A percentile compares a stretch with the other conserved stretches of the same genome.
These are phyloP conservation scores for Rallus crepitans DNA, from an alignment of 2,797 vertebrate genomes.

Conservation along the genomic window DNA sequence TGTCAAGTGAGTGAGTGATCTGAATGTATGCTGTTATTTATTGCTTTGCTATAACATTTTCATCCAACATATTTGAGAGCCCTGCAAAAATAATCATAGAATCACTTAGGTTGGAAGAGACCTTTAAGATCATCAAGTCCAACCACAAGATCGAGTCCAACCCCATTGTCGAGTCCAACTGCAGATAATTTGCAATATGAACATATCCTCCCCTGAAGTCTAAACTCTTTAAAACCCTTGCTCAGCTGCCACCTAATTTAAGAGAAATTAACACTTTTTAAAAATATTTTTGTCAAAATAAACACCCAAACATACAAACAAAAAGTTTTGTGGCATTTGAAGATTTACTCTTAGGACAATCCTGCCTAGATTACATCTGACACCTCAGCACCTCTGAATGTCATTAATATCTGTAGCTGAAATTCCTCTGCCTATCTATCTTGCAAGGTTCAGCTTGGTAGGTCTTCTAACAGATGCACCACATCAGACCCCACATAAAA, in stretches of 20 bases:
- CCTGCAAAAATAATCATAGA: neutral
- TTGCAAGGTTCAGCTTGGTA: neutral
- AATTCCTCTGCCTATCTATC: neutral
- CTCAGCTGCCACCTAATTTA: neutral
- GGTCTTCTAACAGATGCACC: neutral
- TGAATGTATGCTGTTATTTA: neutral
- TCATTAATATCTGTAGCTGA: neutral
- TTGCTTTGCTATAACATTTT: neutral
- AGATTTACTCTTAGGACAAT: neutral
- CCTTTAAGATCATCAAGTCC: no score
- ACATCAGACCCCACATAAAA: neutral
- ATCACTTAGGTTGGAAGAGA: no score
- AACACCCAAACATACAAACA: neutral
- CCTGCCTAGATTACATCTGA: neutral
- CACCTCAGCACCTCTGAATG: neutral
- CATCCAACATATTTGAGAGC: neutral
- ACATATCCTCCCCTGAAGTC: neutral
- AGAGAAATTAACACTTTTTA: neutral
- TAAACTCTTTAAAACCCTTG: neutral
- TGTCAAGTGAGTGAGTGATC: neutral
- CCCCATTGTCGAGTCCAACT: no score
- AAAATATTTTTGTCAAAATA: neutral
- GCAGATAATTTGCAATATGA: neutral
- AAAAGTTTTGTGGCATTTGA: neutral
- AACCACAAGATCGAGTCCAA: no score